Percentiles rank a stretch among this genome's conserved stretches.
phyloP scores from a whole-genome alignment of 2,113 vertebrate genomes.

The Dicentrarchus labrax region DNA sequence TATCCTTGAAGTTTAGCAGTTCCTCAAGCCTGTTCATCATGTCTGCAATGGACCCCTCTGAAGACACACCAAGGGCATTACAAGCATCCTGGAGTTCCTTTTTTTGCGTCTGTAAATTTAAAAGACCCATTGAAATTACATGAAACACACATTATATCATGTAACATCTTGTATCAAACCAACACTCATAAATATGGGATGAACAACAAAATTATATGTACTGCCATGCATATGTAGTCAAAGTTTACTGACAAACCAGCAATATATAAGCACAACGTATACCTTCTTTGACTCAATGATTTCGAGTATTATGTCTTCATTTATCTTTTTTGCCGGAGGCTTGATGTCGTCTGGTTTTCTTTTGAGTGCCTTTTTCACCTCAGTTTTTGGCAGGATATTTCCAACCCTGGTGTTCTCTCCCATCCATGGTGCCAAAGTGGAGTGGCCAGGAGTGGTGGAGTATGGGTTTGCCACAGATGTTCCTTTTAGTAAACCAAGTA shows the following conservation, averaged over 20 bases:
- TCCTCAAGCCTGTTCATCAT: background rate
- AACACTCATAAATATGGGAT: too few relatives aligned
- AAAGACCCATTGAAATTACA: background rate
- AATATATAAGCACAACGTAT: background rate
- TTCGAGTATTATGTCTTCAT: background rate
- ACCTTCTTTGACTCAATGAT: slow-evolving; percentile 6
- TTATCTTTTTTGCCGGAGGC: background rate
- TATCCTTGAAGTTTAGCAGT: slow-evolving; percentile 1
- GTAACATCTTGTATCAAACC: background rate
- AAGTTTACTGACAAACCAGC: background rate
- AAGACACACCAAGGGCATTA: background rate
- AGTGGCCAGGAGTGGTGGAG: background rate
- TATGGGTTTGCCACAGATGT: slow-evolving; percentile 16
- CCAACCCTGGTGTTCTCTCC: background rate
- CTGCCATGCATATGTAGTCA: background rate
- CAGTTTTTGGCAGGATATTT: background rate
- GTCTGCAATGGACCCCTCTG: background rate
- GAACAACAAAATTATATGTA: background rate
- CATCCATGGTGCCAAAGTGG: slow-evolving; percentile 37
- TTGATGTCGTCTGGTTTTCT: background rate
- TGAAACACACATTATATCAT: background rate
- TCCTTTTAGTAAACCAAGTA: slow-evolving; percentile 6
- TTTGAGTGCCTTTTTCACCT: slow-evolving; percentile 8
- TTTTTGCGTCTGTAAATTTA: too few relatives aligned
- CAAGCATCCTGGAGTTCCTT: background rate